Base-by-base conservation (phyloP, 2,113 vertebrate genomes). In the Lepus europaeus region DNA sequence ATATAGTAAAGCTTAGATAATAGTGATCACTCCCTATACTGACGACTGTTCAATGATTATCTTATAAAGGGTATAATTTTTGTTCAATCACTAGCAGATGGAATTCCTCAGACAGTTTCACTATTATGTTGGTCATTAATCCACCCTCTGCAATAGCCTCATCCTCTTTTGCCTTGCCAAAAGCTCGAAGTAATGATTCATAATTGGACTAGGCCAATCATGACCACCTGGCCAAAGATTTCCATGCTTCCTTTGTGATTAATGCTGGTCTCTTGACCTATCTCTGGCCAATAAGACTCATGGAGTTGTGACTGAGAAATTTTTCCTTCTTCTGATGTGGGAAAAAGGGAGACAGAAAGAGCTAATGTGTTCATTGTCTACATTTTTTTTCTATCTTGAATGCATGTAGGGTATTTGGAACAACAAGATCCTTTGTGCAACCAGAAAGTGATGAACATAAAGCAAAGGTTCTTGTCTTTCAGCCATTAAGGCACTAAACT, bases 1-100 rank as follows among this genome's bases (percentile, higher is more conserved):
- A 70, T 20, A 2, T 31, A 83, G 2, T 80, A 61, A 82, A 95
- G n/a, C 86, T 90, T 69, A 95, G 53, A 87, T 83, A 59, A 89
- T 72, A 20, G 53, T 51, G 56, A 69, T 74, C 9, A 78, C n/a
- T 3, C 20, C 25, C 29, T 87, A 16, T 63, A 87, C 25, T 51
- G 20, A 78, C 53, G 20, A 63, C 49, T 87, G 16, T 78, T 89
- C 61, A 7, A n/a, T 56, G 23, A 90, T 70, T 95, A 51, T 79
- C 87, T 73, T 69, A 70, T 92, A 83, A 96, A 90, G 9, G 33
- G 16, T 59, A 59, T n/a, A 94, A 87, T 90, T 94, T 90, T 33
- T n/a, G 6, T 70, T 92, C 66, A 83, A n/a, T 89, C 51, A 76
- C 53, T 16, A 87, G 16, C 29, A 89, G 31, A 79, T 87, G 9